These are phyloP conservation scores for Rhagoletis pomonella DNA, from an alignment of 1,140 invertebrate genomes.

Conservation along the genomic window DNA sequence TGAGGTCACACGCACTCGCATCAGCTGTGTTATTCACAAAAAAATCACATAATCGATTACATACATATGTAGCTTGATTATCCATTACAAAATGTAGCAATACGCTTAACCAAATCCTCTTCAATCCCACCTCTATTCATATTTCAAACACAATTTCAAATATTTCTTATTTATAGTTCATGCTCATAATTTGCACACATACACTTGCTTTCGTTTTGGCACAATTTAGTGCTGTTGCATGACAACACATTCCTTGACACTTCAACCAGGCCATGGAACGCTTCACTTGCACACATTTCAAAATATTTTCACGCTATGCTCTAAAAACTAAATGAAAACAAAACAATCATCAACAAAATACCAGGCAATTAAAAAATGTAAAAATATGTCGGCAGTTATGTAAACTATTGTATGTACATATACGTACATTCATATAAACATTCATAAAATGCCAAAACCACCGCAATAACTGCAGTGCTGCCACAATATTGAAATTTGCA, in stretches of 20 bases:
- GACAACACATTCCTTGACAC: conserved; percentile 14
- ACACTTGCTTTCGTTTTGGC: neutral
- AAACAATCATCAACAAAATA: conserved; percentile 5
- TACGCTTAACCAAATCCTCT: too few relatives aligned
- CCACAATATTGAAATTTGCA: conserved; percentile 48
- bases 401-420: neutral
- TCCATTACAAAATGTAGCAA: too few relatives aligned
- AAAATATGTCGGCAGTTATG: neutral
- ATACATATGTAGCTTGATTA: too few relatives aligned
- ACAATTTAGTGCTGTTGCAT: neutral
- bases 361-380: conserved; percentile 6
- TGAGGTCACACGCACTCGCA: too few relatives aligned
- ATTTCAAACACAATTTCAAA: too few relatives aligned
- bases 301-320: conserved; percentile 8
- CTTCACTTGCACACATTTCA: conserved; percentile 1
- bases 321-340: neutral
- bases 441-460: conserved; percentile 36
- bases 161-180: too few relatives aligned
- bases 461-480: neutral
- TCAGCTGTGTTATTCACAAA: too few relatives aligned
- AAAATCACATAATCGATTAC: too few relatives aligned
- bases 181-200: too few relatives aligned
- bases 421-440: neutral
- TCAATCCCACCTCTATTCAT: too few relatives aligned
- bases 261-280: conserved; percentile 10